Conservation (phyloP, 2,797 vertebrate genomes). For the Phataginus tricuspis region DNA sequence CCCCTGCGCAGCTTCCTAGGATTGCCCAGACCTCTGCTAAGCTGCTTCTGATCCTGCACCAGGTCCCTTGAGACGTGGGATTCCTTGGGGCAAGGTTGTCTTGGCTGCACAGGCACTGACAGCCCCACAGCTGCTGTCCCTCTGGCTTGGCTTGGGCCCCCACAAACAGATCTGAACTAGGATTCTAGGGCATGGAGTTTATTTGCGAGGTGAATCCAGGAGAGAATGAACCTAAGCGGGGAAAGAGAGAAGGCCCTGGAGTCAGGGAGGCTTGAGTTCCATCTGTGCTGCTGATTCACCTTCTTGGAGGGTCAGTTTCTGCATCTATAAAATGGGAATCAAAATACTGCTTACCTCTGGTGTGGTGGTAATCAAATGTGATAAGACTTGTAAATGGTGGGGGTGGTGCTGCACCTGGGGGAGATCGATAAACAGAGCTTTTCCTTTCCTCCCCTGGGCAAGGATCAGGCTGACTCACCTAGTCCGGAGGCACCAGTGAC, state of each 20-base stretch:
- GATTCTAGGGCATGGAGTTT: neutral
- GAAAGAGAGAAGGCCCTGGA: neutral
- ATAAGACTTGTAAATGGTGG: neutral
- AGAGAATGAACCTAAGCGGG: neutral
- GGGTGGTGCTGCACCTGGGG: neutral
- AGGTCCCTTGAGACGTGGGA: neutral
- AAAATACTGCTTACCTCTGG: neutral
- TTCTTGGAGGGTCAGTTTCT: neutral
- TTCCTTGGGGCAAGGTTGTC: neutral
- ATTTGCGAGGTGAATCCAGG: neutral
- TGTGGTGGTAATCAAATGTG: neutral
- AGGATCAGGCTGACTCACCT: constrained; percentile 71
- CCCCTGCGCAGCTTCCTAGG: neutral
- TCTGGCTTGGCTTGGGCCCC: neutral
- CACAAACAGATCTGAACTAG: neutral
- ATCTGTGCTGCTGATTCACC: neutral
- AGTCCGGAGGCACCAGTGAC: neutral
- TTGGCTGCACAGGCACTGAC: neutral
- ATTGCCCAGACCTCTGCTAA: rapidly evolving
- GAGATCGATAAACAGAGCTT: neutral
- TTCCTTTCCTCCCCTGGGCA: constrained; percentile 5
- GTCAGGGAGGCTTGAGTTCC: neutral
- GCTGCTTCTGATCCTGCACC: neutral
- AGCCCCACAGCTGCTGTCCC: too few relatives aligned
- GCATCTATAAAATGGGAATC: neutral